A percentile compares a stretch with the other conserved stretches of the same genome.
Conservation (phyloP, 2,113 vertebrate species). For the Chionomys nivalis region DNA sequence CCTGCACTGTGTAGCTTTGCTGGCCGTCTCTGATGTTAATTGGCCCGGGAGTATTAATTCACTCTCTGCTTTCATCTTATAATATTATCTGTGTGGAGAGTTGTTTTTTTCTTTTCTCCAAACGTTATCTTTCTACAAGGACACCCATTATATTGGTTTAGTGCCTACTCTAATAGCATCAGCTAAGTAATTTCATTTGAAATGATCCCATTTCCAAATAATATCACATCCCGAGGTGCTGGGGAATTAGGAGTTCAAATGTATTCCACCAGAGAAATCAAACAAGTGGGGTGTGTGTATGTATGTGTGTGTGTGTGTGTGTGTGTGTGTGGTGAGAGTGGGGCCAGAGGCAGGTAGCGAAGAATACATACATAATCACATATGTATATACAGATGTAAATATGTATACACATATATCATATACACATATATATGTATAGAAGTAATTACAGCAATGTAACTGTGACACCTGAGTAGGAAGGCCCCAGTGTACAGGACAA, state of each 20-base stretch:
- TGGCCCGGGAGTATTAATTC: not conserved
- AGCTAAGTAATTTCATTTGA: not conserved
- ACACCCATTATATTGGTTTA: not conserved
- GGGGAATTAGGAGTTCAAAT: not conserved
- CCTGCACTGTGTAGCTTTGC: not conserved
- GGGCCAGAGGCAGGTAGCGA: not conserved
- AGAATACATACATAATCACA: not conserved
- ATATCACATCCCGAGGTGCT: not conserved
- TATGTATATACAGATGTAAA: not conserved
- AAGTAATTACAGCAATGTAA: not conserved
- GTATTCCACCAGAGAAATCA: not conserved
- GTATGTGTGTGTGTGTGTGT: not conserved
- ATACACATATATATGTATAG: not conserved
- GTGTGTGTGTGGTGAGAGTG: not conserved
- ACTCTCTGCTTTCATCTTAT: not conserved
- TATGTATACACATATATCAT: not conserved
- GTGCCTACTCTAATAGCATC: not conserved
- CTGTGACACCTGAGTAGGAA: not conserved
- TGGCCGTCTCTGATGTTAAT: not conserved
- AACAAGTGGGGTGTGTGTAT: not conserved
- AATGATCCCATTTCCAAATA: not conserved
- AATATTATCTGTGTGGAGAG: not conserved
- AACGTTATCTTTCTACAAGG: not conserved
- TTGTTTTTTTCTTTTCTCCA: not conserved
- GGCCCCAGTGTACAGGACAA: not conserved